Evolutionary conservation across 2,888 invertebrate genomes (phyloP).

Genomic region (Apamea crenata): DNA sequence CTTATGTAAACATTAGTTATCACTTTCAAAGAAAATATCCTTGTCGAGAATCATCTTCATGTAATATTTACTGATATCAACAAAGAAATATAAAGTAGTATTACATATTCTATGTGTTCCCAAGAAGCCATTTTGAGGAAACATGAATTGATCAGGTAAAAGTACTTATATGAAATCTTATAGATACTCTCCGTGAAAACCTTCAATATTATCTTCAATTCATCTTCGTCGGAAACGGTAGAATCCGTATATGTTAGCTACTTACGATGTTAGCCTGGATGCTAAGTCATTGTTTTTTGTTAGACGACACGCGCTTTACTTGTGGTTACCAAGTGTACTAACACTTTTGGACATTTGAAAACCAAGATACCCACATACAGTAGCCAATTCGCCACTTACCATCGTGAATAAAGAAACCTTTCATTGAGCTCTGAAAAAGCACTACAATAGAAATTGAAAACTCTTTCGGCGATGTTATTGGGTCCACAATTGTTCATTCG

Average conservation of each 20-base stretch:
- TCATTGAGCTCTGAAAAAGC: constrained; percentile 11
- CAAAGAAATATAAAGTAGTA: constrained; percentile 25
- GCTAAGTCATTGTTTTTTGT: not conserved
- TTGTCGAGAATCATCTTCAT: constrained; percentile 19
- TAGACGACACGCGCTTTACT: not conserved
- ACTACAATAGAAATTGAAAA: constrained; percentile 33
- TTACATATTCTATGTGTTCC: constrained; percentile 21
- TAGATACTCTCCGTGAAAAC: constrained; percentile 14
- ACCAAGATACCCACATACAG: not conserved
- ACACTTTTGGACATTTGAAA: not conserved
- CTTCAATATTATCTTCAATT: constrained; percentile 24
- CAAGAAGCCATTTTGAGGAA: constrained; percentile 23
- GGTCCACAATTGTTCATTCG: not conserved
- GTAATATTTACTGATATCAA: constrained; percentile 21
- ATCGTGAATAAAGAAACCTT: not conserved
- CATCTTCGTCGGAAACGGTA: constrained; percentile 5
- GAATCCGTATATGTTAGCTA: not conserved
- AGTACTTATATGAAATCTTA: constrained; percentile 25
- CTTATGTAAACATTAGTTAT: constrained; percentile 10
- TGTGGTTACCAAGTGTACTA: not conserved
- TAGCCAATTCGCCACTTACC: constrained; percentile 22
- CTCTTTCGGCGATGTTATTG: constrained; percentile 21
- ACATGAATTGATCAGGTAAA: constrained; percentile 40
- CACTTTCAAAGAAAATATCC: constrained; percentile 1
- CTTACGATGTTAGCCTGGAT: not conserved